Evolutionary conservation across 2,888 invertebrate species (phyloP).

Genomic region (Acanthacorydalis orientalis): DNA sequence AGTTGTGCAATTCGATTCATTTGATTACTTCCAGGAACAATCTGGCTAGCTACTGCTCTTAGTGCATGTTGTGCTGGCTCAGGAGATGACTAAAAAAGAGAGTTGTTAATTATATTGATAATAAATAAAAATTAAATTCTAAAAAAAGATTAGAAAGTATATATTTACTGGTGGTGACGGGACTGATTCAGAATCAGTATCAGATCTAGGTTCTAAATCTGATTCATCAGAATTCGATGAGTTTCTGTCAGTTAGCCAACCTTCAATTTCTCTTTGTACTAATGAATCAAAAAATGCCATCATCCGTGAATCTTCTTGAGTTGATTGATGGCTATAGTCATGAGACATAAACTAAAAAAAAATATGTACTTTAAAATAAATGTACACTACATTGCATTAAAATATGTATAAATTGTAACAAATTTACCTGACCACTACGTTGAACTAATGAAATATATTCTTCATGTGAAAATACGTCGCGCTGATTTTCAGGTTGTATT

Average conservation of each 20-base stretch:
- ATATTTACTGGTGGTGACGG: neutral
- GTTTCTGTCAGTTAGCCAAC: slow-evolving; percentile 45
- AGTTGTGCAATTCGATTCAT: slow-evolving; percentile 52
- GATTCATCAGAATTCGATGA: slow-evolving; percentile 12
- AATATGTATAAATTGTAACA: neutral
- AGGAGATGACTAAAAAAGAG: neutral
- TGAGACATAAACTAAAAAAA: slow-evolving; percentile 55
- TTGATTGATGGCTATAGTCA: slow-evolving; percentile 77
- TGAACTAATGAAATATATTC: slow-evolving; percentile 72
- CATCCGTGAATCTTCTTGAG: slow-evolving; percentile 83
- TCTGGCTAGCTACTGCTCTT: no score
- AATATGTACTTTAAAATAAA: neutral
- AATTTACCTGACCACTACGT: slow-evolving; percentile 48
- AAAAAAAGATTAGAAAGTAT: neutral
- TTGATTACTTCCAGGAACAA: slow-evolving; percentile 15
- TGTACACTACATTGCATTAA: neutral
- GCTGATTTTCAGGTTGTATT: slow-evolving; percentile 34
- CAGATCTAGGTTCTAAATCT: slow-evolving; percentile 27
- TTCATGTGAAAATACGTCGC: slow-evolving; percentile 59
- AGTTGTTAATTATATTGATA: no score
- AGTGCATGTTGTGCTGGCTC: neutral
- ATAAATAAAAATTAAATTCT: no score
- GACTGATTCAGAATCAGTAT: slow-evolving; percentile 12
- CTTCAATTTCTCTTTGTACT: slow-evolving; percentile 79
- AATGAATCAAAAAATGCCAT: slow-evolving; percentile 93